These are phyloP conservation scores for Cephus runcator DNA, from an alignment of 2,888 invertebrate genomes.

Conservation along the genomic window DNA sequence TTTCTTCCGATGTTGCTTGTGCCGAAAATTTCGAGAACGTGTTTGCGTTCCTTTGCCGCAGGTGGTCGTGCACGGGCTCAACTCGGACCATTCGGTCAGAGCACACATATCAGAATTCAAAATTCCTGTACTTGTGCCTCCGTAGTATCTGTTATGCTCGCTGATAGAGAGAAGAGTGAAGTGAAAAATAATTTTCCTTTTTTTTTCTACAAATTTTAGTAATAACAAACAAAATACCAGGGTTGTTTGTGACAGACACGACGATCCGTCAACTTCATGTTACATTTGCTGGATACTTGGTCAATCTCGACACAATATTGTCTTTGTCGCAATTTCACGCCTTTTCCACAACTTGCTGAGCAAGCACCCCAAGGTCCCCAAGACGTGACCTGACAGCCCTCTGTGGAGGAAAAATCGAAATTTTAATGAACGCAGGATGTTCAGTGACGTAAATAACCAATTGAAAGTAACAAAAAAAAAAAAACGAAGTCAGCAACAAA, in stretches of 20 bases:
- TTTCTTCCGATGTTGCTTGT: constrained; percentile 57
- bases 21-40: constrained; percentile 77
- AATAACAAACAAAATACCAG: constrained; percentile 44
- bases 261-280: constrained; percentile 43
- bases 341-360: constrained; percentile 89
- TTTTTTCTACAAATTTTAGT: background rate
- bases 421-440: background rate
- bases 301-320: constrained; percentile 68
- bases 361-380: constrained; percentile 85
- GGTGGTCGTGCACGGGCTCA: constrained; percentile 84
- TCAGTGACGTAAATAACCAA: background rate
- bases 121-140: constrained; percentile 4
- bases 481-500: constrained; percentile 19
- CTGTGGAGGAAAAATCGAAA: constrained; percentile 64
- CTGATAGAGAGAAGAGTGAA: background rate
- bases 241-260: constrained; percentile 40
- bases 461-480: constrained; percentile 18
- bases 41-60: constrained; percentile 90
- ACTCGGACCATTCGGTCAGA: constrained; percentile 79
- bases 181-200: background rate
- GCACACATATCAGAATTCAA: constrained; percentile 70
- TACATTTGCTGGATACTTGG: constrained; percentile 76
- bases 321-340: constrained; percentile 82
- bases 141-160: background rate
- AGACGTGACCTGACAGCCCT: constrained; percentile 81